Conservation (phyloP, 2,797 vertebrate species). For the Microhierax caerulescens region DNA sequence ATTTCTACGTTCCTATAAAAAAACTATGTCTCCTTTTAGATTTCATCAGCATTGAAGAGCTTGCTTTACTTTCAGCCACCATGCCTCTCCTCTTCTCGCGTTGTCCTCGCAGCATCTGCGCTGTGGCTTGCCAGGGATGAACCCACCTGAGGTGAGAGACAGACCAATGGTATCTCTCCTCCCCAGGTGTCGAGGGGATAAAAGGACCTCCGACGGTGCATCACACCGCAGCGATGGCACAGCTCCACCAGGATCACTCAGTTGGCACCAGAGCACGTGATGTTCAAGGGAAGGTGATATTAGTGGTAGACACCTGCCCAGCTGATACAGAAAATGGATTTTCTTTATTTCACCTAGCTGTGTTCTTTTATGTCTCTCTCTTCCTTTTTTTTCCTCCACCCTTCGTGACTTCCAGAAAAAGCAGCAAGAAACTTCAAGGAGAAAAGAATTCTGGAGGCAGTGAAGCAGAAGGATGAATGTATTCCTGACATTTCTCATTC, state of each 20-base stretch:
- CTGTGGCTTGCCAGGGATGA: neutral
- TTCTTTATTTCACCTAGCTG: neutral
- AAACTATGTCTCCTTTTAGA: neutral
- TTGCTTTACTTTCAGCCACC: neutral
- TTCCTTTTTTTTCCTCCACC: neutral
- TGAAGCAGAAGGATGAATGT: neutral
- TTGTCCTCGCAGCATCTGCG: neutral
- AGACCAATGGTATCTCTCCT: neutral
- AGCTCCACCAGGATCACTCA: neutral
- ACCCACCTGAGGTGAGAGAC: neutral
- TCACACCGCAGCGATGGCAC: neutral
- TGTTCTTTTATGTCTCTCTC: neutral
- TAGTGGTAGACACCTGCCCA: neutral
- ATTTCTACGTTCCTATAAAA: conserved; percentile 47
- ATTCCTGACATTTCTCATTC: conserved; percentile 15
- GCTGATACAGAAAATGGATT: neutral
- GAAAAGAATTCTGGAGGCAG: conserved; percentile 51
- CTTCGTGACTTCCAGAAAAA: conserved; percentile 52
- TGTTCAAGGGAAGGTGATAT: neutral
- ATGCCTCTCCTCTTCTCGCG: neutral
- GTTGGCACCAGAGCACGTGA: neutral
- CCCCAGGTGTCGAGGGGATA: neutral
- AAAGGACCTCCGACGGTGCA: neutral
- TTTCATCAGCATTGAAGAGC: neutral
- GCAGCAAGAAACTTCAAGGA: conserved; percentile 52